Percentiles rank a stretch among this genome's conserved stretches.
Conservation (phyloP, 2,797 vertebrate species). For the Adrianichthys oophorus region DNA sequence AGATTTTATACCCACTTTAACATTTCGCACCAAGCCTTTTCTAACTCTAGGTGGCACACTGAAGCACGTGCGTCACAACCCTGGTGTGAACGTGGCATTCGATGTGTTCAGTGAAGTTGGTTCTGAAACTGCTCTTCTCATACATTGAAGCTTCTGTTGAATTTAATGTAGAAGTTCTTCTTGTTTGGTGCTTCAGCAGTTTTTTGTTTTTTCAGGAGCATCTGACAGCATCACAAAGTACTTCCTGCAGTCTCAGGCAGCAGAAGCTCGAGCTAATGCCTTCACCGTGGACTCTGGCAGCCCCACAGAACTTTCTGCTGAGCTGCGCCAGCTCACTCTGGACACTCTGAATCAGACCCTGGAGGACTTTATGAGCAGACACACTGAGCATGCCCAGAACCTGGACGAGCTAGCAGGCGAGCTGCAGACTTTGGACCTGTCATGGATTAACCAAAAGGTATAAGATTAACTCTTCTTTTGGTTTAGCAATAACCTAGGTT, state of each 20-base stretch:
- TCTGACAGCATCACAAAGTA: slow-evolving; percentile 89
- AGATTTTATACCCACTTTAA: too few relatives aligned
- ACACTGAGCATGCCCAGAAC: slow-evolving; percentile 84
- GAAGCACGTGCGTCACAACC: too few relatives aligned
- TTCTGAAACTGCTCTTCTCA: too few relatives aligned
- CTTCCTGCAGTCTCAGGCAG: slow-evolving; percentile 86
- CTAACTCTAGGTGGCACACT: too few relatives aligned
- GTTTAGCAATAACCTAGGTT: too few relatives aligned
- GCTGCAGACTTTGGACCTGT: slow-evolving; percentile 89
- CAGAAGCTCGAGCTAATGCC: slow-evolving; percentile 85
- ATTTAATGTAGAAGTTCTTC: too few relatives aligned
- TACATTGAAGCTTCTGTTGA: too few relatives aligned
- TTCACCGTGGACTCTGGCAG: slow-evolving; percentile 78
- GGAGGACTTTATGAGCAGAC: slow-evolving; percentile 79
- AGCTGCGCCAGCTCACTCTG: slow-evolving; percentile 79
- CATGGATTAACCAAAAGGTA: slow-evolving; percentile 86
- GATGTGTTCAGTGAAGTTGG: too few relatives aligned
- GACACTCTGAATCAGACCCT: slow-evolving; percentile 81
- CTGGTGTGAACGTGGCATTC: too few relatives aligned
- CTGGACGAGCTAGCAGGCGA: slow-evolving; percentile 91
- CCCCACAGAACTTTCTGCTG: slow-evolving; percentile 75
- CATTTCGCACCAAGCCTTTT: too few relatives aligned
- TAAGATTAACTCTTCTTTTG: neutral
- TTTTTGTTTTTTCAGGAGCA: slow-evolving; percentile 80
- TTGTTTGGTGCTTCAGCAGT: neutral